Evolutionary conservation across 2,113 vertebrate species (phyloP).

Genomic region (Antechinus stuartii): DNA sequence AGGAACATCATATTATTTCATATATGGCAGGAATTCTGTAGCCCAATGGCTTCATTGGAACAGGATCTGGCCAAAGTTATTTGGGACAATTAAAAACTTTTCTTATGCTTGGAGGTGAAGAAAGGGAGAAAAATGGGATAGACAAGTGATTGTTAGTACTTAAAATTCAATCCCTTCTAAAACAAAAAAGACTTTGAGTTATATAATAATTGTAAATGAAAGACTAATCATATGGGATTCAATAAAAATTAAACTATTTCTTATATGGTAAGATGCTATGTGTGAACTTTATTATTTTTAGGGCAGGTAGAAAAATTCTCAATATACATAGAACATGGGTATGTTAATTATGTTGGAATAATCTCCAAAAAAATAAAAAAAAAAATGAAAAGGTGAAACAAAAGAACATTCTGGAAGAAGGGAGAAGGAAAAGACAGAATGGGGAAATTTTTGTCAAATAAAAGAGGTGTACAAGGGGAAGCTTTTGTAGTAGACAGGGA

Average conservation of each 20-base stretch:
- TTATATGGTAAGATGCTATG: background rate
- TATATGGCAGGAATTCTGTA: background rate
- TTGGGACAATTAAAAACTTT: background rate
- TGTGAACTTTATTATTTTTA: background rate
- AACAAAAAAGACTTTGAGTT: background rate
- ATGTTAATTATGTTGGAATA: background rate
- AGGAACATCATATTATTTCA: conserved; percentile 30
- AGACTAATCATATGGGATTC: background rate
- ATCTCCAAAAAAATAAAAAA: background rate
- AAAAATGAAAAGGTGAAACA: background rate
- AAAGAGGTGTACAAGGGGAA: background rate
- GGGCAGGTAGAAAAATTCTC: background rate
- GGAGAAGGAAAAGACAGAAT: background rate
- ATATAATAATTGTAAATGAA: background rate
- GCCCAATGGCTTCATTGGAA: background rate
- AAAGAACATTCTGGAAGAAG: background rate
- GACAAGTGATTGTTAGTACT: background rate
- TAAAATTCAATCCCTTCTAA: background rate
- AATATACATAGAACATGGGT: background rate
- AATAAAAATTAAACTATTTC: background rate
- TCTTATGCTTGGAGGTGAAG: background rate
- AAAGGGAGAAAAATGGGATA: conserved; percentile 19
- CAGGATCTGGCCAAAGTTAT: background rate
- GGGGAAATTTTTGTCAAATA: background rate
- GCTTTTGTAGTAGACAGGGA: background rate